Conservation (phyloP, 2,113 vertebrate genomes). For the Ceuthmochares aereus region DNA sequence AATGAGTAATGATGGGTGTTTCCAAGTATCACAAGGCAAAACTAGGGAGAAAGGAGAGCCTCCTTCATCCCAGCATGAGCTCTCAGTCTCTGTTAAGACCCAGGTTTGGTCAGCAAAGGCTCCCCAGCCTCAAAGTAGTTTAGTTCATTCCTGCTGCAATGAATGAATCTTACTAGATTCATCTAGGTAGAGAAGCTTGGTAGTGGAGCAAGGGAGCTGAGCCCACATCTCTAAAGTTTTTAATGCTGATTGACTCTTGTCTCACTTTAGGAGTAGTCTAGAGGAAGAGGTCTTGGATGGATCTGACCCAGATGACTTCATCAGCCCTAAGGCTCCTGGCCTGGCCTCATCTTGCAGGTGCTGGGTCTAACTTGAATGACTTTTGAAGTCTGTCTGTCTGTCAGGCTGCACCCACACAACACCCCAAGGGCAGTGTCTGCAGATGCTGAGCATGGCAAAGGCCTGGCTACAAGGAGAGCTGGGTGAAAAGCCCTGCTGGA, state of each 20-base stretch:
- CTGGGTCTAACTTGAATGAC: neutral
- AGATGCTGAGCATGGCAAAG: neutral
- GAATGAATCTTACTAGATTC: neutral
- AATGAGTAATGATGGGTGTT: neutral
- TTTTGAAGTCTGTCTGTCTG: neutral
- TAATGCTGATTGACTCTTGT: neutral
- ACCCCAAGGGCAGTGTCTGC: neutral
- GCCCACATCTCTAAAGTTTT: neutral
- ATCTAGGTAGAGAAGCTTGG: neutral
- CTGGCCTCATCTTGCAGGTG: neutral
- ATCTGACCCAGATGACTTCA: neutral
- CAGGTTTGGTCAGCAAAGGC: neutral
- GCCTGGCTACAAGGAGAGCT: rapidly evolving
- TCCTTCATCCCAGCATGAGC: neutral
- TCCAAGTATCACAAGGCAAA: neutral
- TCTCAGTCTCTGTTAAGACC: neutral
- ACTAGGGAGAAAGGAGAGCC: neutral
- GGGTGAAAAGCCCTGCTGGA: neutral
- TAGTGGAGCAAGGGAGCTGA: neutral
- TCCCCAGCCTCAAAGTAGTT: neutral
- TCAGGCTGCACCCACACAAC: neutral
- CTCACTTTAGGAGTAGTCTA: neutral
- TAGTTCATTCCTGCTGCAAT: neutral
- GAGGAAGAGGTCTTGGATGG: neutral
- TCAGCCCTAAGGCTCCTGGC: neutral